Conservation (phyloP, 2,888 invertebrate species). For the Dione juno region DNA sequence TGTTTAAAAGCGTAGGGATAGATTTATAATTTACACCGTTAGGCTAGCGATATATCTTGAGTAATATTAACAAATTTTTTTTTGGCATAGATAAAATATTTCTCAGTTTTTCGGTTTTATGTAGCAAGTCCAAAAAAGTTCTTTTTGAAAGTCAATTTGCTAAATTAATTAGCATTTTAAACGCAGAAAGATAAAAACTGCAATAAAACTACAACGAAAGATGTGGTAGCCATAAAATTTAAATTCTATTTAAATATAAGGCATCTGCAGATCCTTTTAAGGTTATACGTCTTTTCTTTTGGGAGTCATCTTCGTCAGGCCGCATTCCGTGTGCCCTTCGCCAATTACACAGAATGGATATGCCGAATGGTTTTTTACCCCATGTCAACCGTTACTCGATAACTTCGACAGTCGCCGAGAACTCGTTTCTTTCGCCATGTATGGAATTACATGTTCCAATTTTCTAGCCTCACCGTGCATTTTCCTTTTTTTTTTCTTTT, state of each 20-base stretch:
- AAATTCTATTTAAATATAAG: conserved; percentile 71
- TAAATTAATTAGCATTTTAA: conserved; percentile 23
- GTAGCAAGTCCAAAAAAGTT: background rate
- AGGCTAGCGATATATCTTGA: conserved; percentile 50
- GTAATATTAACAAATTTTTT: conserved; percentile 48
- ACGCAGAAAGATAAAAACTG: conserved; percentile 23
- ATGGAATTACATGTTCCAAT: conserved; percentile 71
- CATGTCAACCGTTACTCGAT: conserved; percentile 71
- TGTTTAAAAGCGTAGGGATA: conserved; percentile 57
- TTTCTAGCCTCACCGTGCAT: conserved; percentile 73
- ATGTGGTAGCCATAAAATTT: conserved; percentile 57
- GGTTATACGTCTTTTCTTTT: conserved; percentile 68
- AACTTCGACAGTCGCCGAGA: conserved; percentile 73
- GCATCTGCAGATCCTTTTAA: conserved; percentile 64
- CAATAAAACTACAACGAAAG: conserved; percentile 37
- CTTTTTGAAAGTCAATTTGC: background rate
- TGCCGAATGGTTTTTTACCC: conserved; percentile 68
- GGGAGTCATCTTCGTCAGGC: conserved; percentile 70
- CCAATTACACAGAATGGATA: conserved; percentile 72
- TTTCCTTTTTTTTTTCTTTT: conserved; percentile 74
- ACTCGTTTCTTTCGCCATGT: conserved; percentile 66
- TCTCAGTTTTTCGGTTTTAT: background rate
- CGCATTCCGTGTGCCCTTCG: conserved; percentile 72
- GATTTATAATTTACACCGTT: conserved; percentile 62
- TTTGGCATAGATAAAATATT: background rate